Base-by-base conservation (phyloP, 1,140 invertebrate species). In the Himalopsyche phryganea region DNA sequence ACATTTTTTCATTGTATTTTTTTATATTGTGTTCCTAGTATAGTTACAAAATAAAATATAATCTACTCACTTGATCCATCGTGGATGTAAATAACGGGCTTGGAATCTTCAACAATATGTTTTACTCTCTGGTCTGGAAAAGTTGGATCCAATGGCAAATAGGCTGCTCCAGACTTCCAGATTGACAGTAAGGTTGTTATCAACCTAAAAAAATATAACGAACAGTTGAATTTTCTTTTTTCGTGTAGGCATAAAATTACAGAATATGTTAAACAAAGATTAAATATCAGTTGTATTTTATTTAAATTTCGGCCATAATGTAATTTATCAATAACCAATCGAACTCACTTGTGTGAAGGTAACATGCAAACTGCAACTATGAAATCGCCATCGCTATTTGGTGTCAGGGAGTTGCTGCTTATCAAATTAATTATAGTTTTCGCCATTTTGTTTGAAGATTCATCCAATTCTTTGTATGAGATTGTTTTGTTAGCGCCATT, bases 81-180 rank as follows among this genome's bases (percentile, higher is more conserved):
- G 36, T 84, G 80, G 20, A 92, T 74, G 0, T 91, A 78, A 18
- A 90, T 68, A 0, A 83, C 74, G 0, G 91, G 90, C 59, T 85
- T 78, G 0, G 89, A 80, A 67, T 94, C 91, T 18, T 81, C 73
- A 6, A 92, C 70, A 50, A 94, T 92, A 67, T 92, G 88, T 18
- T 84, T 79, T 6, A 92, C 80, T 58, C 91, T 80, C 14, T 83
- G 80, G 11, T 79, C 79, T 0, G 91, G 90, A 65, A 91, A 91
- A 44, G 81, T 83, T 1, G 84, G 80, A 68, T 93, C 90, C 50
- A 94, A 75, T 0, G 91, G 91, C 28, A 94, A 70, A 71, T 93
- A 94, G 0, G 89, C 86, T 40, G 86, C 87, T 0, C 90, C 90
- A 0, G 85, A 76, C 78, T 94, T 94, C 80, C 89, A 84, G 40